Evolutionary conservation across 2,888 invertebrate species (phyloP).

Genomic region (Caenorhabditis plicata): DNA sequence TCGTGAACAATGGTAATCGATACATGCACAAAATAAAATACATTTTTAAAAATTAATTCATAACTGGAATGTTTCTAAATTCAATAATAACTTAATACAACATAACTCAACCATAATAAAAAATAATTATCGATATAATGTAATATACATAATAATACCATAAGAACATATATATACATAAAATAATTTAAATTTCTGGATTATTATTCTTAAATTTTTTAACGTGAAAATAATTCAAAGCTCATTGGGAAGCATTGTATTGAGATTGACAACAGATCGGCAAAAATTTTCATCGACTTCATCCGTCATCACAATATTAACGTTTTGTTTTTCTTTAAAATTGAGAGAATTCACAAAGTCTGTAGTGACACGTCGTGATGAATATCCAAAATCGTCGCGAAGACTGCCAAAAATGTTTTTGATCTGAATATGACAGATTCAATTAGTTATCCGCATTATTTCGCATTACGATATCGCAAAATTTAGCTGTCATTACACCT

Average conservation of each 20-base stretch:
- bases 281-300: slow-evolving; percentile 10
- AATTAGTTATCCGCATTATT: no score
- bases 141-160: no score
- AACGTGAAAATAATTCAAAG: neutral
- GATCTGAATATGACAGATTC: slow-evolving; percentile 6
- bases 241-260: neutral
- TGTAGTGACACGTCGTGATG: slow-evolving; percentile 6
- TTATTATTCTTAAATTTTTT: neutral
- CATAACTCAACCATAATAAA: no score
- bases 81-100: no score
- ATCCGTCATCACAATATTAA: slow-evolving; percentile 21
- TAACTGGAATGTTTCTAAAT: no score
- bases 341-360: slow-evolving; percentile 4
- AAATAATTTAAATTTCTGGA: no score
- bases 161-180: no score
- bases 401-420: slow-evolving; percentile 7
- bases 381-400: slow-evolving; percentile 2
- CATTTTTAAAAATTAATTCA: no score
- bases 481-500: slow-evolving; percentile 31
- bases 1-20: no score
- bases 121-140: no score
- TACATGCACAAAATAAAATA: no score
- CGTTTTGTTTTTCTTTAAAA: slow-evolving; percentile 2
- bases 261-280: neutral
- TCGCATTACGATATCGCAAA: slow-evolving; percentile 27